phyloP scores from a whole-genome alignment of 2,113 vertebrate genomes.

The Larimichthys polyactis region DNA sequence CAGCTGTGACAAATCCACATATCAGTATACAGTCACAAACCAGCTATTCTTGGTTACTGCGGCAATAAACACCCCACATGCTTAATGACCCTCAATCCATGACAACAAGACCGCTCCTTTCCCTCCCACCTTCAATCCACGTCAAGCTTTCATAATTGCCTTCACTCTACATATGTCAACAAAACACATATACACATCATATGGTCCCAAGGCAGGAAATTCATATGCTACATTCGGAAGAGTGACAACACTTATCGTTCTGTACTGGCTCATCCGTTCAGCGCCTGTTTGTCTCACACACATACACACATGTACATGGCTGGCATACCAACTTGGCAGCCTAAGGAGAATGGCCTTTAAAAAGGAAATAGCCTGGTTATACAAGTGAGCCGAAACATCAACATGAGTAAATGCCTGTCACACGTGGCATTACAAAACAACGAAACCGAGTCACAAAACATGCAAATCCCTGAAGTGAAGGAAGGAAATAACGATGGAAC shows the following conservation, averaged over 20 bases:
- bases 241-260: background rate
- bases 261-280: background rate
- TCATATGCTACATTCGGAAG: background rate
- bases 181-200: background rate
- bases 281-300: background rate
- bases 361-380: constrained; percentile 19
- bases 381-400: constrained; percentile 13
- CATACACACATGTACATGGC: background rate
- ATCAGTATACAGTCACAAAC: constrained; percentile 7
- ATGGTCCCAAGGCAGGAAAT: background rate
- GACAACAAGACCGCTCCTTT: background rate
- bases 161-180: background rate
- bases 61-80: constrained; percentile 17
- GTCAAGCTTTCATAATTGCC: background rate
- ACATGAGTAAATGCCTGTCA: background rate
- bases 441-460: background rate
- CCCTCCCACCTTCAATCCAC: background rate
- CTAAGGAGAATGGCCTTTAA: constrained; percentile 35
- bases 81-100: background rate
- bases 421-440: background rate
- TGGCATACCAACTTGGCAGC: constrained; percentile 20
- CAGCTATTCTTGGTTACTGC: constrained; percentile 23
- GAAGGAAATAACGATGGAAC: background rate
- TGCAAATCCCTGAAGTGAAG: background rate
- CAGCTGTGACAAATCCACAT: constrained; percentile 29